These are phyloP conservation scores for Limenitis camilla DNA, from an alignment of 2,888 invertebrate genomes.

Conservation along the genomic window DNA sequence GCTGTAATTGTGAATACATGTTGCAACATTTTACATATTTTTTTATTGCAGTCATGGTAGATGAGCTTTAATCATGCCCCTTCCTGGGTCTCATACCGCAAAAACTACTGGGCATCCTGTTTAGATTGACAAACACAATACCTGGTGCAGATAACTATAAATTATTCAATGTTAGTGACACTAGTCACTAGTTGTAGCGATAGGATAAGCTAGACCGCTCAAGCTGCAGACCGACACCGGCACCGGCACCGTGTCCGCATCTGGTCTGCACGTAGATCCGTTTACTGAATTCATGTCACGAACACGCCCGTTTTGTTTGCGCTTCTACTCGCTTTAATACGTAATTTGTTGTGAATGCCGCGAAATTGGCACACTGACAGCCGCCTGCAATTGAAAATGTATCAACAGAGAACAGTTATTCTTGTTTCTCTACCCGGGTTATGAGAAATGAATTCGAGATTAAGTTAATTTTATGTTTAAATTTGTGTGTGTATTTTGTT, in stretches of 20 bases:
- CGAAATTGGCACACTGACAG: conserved; percentile 68
- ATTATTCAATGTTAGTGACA: background rate
- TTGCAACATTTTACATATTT: no score
- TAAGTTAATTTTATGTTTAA: background rate
- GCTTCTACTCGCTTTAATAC: conserved; percentile 71
- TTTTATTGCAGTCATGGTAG: no score
- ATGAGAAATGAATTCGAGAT: background rate
- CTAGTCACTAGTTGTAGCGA: background rate
- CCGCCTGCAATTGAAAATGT: conserved; percentile 62
- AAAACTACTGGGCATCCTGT: no score
- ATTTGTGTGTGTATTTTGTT: background rate
- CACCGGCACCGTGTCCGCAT: conserved; percentile 13
- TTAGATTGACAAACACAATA: background rate
- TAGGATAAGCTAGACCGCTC: background rate
- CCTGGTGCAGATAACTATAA: background rate
- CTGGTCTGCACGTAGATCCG: conserved; percentile 16
- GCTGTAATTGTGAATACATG: no score
- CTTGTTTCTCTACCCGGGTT: background rate
- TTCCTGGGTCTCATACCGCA: no score
- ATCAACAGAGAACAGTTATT: conserved; percentile 49
- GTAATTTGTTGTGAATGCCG: conserved; percentile 72
- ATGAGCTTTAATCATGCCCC: no score
- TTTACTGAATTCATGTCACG: conserved; percentile 64
- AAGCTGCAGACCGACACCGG: conserved; percentile 9
- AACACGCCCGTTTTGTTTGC: conserved; percentile 69